These are phyloP conservation scores for Leptopilina drosophilae DNA, from an alignment of 2,888 invertebrate species.

Conservation along the genomic window DNA sequence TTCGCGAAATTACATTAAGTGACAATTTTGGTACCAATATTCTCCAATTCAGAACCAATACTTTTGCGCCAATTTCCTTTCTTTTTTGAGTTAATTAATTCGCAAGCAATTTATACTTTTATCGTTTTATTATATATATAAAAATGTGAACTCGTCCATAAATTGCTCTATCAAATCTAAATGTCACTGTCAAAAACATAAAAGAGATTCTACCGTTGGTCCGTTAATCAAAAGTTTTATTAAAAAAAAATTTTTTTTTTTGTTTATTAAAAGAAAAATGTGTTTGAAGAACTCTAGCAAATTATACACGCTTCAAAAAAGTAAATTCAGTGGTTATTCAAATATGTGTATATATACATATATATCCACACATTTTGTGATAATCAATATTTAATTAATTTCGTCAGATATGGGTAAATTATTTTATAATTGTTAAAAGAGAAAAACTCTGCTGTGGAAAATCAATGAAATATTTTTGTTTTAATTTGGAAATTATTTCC, in stretches of 20 bases:
- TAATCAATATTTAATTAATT: neutral
- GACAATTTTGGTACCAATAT: too few species aligned
- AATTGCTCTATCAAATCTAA: neutral
- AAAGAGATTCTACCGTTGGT: neutral
- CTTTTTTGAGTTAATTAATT: neutral
- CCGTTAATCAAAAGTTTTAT: neutral
- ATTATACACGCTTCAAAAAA: neutral
- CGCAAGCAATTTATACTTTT: neutral
- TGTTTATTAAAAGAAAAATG: neutral
- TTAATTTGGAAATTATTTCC: conserved; percentile 14
- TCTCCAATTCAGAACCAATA: too few species aligned
- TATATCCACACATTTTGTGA: neutral
- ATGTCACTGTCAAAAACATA: conserved; percentile 7
- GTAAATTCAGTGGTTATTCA: neutral
- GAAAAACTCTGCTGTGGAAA: neutral
- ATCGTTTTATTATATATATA: neutral
- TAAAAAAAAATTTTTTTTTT: neutral
- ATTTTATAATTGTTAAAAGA: neutral
- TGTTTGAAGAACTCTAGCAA: neutral
- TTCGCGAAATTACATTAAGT: neutral
- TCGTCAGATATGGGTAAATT: neutral
- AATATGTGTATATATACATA: neutral
- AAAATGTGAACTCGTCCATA: neutral
- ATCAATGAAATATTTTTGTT: conserved; percentile 14
- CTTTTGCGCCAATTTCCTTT: too few species aligned